Conservation (phyloP, 37 sponge, comb jelly and placozoan species). For the Corticium candelabrum region DNA sequence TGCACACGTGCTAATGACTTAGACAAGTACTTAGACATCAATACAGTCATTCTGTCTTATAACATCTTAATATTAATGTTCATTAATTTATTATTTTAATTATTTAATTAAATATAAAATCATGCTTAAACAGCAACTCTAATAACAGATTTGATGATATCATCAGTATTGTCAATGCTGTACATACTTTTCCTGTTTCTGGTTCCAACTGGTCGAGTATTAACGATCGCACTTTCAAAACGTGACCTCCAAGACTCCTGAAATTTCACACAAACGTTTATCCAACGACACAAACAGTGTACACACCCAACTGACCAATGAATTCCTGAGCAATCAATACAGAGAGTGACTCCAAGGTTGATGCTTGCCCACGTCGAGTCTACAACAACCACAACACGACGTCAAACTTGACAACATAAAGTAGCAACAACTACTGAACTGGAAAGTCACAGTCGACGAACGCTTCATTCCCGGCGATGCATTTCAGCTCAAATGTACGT, state of each 20-base stretch:
- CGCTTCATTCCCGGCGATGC: slow-evolving; percentile 47
- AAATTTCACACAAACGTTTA: too few relatives aligned
- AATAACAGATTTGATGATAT: too few relatives aligned
- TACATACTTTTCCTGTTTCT: slow-evolving; percentile 40
- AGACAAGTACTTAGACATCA: too few relatives aligned
- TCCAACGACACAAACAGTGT: background rate
- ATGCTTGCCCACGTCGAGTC: slow-evolving; percentile 79
- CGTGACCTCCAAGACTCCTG: slow-evolving; percentile 75
- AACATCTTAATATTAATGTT: too few relatives aligned
- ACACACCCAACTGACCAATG: slow-evolving; percentile 26
- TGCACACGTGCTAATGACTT: too few relatives aligned
- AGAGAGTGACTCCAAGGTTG: slow-evolving; percentile 66
- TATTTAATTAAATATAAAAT: too few relatives aligned
- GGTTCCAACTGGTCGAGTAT: slow-evolving; percentile 76
- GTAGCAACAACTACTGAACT: slow-evolving; percentile 10
- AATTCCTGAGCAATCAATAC: slow-evolving; percentile 82
- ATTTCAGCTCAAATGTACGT: background rate
- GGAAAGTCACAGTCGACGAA: slow-evolving; percentile 62
- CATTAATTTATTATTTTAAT: too few relatives aligned
- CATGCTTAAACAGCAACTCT: too few relatives aligned
- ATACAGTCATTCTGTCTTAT: too few relatives aligned
- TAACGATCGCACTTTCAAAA: slow-evolving; percentile 74
- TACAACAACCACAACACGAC: background rate
- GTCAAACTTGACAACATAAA: background rate
- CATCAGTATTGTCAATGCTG: background rate